Percentiles rank a stretch among this genome's conserved stretches.
Evolutionary conservation across 2,888 invertebrate species (phyloP).

Genomic region (Eubasilissa splendida): DNA sequence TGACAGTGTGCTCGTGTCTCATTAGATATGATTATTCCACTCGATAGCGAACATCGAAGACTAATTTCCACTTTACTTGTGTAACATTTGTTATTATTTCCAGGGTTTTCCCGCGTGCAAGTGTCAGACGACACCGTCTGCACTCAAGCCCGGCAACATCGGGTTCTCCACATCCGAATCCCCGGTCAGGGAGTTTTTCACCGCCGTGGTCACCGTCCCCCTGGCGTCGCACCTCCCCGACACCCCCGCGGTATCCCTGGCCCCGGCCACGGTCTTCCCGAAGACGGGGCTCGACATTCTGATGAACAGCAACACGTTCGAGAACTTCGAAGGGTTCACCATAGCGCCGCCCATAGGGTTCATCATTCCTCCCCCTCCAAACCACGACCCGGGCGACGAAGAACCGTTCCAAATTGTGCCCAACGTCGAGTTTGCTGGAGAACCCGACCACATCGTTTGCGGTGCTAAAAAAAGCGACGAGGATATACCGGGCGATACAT

Average conservation of each 20-base stretch:
- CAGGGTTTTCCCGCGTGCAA: slow-evolving; percentile 41
- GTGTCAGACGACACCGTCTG: slow-evolving; percentile 41
- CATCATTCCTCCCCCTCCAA: slow-evolving; percentile 53
- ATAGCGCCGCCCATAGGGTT: slow-evolving; percentile 61
- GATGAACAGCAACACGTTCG: slow-evolving; percentile 61
- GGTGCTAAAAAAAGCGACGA: background rate
- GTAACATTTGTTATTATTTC: background rate
- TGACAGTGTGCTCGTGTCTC: too few species aligned
- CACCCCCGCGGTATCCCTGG: slow-evolving; percentile 54
- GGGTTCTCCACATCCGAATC: slow-evolving; percentile 35
- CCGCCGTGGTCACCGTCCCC: slow-evolving; percentile 55
- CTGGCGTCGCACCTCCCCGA: slow-evolving; percentile 40
- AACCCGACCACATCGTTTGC: background rate
- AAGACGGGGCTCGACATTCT: slow-evolving; percentile 57
- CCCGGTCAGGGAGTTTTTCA: slow-evolving; percentile 49
- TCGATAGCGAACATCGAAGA: too few species aligned
- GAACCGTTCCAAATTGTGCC: slow-evolving; percentile 55
- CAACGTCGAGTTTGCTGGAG: slow-evolving; percentile 46
- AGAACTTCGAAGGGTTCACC: slow-evolving; percentile 62
- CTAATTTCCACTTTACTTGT: too few species aligned
- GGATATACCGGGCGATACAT: slow-evolving; percentile 6
- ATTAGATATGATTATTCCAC: too few species aligned
- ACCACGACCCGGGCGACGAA: slow-evolving; percentile 51
- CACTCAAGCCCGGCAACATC: slow-evolving; percentile 26
- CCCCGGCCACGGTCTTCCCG: slow-evolving; percentile 54